Percentiles rank a stretch among this genome's conserved stretches.
Conservation (phyloP, 2,888 invertebrate genomes). For the Apotomis turbidana region DNA sequence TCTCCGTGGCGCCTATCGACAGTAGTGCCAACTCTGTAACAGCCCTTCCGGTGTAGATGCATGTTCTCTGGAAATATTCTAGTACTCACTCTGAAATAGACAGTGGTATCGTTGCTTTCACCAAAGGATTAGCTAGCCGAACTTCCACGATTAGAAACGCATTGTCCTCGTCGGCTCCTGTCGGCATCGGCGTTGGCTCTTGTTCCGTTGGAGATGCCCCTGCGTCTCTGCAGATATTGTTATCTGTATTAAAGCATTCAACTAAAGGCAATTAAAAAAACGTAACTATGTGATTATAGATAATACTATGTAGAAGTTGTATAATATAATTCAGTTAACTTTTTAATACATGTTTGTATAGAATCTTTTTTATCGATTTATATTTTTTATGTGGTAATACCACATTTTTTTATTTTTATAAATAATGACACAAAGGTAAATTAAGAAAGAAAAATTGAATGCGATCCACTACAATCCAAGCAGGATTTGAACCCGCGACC, state of each 20-base stretch:
- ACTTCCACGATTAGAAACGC: slow-evolving; percentile 72
- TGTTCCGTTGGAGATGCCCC: background rate
- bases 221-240: background rate
- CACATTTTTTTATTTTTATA: too few species aligned
- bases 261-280: background rate
- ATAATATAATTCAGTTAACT: too few species aligned
- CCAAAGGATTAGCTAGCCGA: slow-evolving; percentile 59
- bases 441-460: too few species aligned
- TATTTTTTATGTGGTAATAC: too few species aligned
- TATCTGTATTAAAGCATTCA: background rate
- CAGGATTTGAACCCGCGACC: too few species aligned
- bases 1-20: too few species aligned
- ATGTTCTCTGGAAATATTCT: background rate
- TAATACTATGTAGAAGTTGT: too few species aligned
- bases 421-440: too few species aligned
- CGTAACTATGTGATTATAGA: too few species aligned
- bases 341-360: too few species aligned
- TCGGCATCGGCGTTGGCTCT: slow-evolving; percentile 45
- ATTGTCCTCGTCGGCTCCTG: slow-evolving; percentile 61
- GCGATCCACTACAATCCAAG: too few species aligned
- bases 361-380: too few species aligned
- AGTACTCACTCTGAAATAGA: slow-evolving; percentile 58
- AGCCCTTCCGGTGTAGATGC: background rate
- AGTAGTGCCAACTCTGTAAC: background rate
- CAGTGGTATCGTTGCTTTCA: slow-evolving; percentile 56